phyloP scores from a whole-genome alignment of 1,140 invertebrate species.

The Calosoma granatense region DNA sequence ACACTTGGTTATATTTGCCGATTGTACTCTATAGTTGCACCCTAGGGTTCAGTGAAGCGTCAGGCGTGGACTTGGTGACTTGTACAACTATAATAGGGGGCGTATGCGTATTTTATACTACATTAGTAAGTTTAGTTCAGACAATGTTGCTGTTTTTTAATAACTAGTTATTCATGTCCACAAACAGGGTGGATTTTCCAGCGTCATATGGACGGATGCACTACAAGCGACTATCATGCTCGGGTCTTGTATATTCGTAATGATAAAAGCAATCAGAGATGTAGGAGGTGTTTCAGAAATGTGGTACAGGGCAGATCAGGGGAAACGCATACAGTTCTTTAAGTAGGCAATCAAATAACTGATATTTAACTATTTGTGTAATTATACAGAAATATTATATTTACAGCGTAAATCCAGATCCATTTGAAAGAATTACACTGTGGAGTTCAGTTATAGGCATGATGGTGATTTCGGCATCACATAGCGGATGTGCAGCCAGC shows the following conservation, averaged over 20 bases:
- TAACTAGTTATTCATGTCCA: too few species aligned
- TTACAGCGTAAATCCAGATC: constrained; percentile 57
- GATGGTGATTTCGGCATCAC: constrained; percentile 64
- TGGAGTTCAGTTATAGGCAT: constrained; percentile 73
- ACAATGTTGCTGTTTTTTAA: not conserved
- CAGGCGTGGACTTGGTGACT: not conserved
- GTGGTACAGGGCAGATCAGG: not conserved
- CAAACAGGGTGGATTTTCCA: not conserved
- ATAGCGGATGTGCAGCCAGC: constrained; percentile 64
- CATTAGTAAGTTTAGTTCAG: not conserved
- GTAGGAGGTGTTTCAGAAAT: not conserved
- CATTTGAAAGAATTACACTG: constrained; percentile 64
- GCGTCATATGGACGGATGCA: not conserved
- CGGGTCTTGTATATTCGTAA: not conserved
- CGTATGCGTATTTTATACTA: not conserved
- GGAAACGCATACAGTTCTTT: not conserved
- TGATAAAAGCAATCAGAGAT: not conserved
- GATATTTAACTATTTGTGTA: not conserved
- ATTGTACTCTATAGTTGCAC: not conserved
- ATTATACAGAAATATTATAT: constrained; percentile 9
- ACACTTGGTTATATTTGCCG: not conserved
- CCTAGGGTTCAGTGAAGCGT: not conserved
- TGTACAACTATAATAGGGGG: not conserved
- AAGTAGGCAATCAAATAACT: not conserved
- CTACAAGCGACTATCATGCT: not conserved